Base-by-base conservation (phyloP, 2,113 vertebrate genomes). In the Ceyx melanurus region DNA sequence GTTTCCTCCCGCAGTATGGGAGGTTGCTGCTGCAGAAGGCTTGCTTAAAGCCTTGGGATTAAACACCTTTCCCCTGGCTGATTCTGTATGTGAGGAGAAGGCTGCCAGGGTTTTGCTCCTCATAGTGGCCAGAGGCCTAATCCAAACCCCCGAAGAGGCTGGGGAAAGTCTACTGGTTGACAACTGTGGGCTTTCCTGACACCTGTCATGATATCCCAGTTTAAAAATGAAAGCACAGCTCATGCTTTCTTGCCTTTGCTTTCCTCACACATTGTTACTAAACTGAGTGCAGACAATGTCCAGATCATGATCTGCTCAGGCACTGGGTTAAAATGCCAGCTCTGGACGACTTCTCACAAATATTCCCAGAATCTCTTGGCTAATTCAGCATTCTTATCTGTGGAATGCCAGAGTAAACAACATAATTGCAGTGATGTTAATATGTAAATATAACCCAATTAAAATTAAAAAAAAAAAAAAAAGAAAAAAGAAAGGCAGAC, bases 221-320 rank as follows among this genome's bases (percentile, higher is more conserved):
- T 86, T 82, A 65, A 65, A 83, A 75, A 48, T 22, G 6, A 60
- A 79, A 61, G 10, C 17, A 22, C 14, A 57, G 11, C n/a, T 78
- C 28, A 28, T 33, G 5, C 8, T 82, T 82, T 66, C 29, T 62
- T 71, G 14, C 31, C 8, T 86, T 68, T 58, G 6, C 11, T 68
- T 4, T 6, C 78, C 7, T 50, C 21, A 6, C 0, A 0, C 8
- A 14, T 35, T 0, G 1, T 26, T 82, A 50, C 18, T 23, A 75
- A 48, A 75, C 13, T 16, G 19, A 72, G 18, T 26, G 20, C 16
- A 7, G 20, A 11, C 20, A 29, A 35, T 22, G 6, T 40, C 45
- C 45, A 53, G 43, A 28, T 40, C 66, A 60, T 5, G 25, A 31
- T 28, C 29, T 82, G 21, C 40, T 75, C 33, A 51, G 29, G 31